phyloP scores from a whole-genome alignment of 2,113 vertebrate genomes.

The Etheostoma cragini region DNA sequence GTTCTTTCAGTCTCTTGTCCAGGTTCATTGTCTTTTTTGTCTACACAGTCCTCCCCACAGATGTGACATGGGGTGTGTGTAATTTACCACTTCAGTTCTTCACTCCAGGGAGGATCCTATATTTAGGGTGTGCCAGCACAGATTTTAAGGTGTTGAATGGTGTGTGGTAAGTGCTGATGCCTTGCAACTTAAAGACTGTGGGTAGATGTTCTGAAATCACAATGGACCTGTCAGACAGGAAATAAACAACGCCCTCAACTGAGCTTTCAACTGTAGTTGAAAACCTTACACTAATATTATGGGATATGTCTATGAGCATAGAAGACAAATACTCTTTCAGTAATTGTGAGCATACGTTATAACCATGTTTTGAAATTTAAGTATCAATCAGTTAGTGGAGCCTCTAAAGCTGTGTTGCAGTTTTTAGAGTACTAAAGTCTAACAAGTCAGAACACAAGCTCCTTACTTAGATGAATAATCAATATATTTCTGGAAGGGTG shows the following conservation, averaged over 20 bases:
- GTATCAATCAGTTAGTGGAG: slow-evolving; percentile 26
- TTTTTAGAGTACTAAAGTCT: slow-evolving; percentile 41
- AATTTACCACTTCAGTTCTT: slow-evolving; percentile 21
- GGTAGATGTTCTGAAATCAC: slow-evolving; percentile 17
- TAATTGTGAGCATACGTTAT: slow-evolving; percentile 18
- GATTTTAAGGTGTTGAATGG: slow-evolving; percentile 45
- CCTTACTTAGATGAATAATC: slow-evolving; percentile 77
- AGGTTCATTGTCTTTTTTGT: slow-evolving; percentile 38
- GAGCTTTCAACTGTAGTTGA: slow-evolving; percentile 1
- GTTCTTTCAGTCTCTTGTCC: slow-evolving; percentile 23
- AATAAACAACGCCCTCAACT: slow-evolving; percentile 3
- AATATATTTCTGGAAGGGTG: slow-evolving; percentile 58
- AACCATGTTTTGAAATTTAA: slow-evolving; percentile 33
- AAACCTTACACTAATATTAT: slow-evolving; percentile 19
- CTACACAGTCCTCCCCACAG: slow-evolving; percentile 12
- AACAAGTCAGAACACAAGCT: slow-evolving; percentile 66
- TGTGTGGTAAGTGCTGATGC: slow-evolving; percentile 18
- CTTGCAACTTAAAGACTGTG: slow-evolving; percentile 4
- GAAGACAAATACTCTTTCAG: slow-evolving; percentile 4
- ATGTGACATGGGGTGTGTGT: slow-evolving; percentile 30
- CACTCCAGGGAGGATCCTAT: slow-evolving; percentile 27
- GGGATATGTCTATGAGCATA: slow-evolving; percentile 27
- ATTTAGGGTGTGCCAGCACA: slow-evolving; percentile 9
- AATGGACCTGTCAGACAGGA: slow-evolving; percentile 1
- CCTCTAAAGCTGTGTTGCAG: slow-evolving; percentile 26